Conservation (phyloP, 2,888 invertebrate species). For the Rhimphoctona megacephalus region DNA sequence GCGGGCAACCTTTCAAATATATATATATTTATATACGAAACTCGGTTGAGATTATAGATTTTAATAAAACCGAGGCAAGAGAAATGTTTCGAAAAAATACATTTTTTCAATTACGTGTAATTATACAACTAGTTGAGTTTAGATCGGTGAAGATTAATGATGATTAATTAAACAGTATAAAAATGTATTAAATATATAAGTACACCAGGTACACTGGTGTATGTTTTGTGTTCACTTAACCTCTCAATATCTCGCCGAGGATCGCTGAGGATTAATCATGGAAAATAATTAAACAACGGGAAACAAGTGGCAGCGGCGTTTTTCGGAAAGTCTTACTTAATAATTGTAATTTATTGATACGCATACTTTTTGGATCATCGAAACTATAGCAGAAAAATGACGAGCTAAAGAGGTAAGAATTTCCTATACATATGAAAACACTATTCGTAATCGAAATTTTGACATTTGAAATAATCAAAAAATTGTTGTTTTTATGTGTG, state of each 20-base stretch:
- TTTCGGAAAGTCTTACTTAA: background rate
- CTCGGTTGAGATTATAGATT: no score
- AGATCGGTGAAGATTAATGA: no score
- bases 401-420: background rate
- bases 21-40: no score
- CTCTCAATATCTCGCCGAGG: background rate
- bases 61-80: no score
- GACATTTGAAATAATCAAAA: background rate
- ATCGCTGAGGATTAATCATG: background rate
- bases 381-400: background rate
- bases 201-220: background rate
- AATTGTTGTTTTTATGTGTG: background rate
- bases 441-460: background rate
- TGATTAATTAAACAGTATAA: no score
- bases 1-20: background rate
- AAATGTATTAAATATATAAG: no score
- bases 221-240: background rate
- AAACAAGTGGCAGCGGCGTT: background rate
- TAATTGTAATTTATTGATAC: background rate
- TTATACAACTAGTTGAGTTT: no score
- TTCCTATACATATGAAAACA: background rate
- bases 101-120: no score
- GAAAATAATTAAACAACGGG: background rate
- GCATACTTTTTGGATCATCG: background rate
- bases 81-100: no score